Percentiles rank a stretch among this genome's conserved stretches.
Conservation (phyloP, 2,113 vertebrate genomes). For the Lepidothrix coronata region DNA sequence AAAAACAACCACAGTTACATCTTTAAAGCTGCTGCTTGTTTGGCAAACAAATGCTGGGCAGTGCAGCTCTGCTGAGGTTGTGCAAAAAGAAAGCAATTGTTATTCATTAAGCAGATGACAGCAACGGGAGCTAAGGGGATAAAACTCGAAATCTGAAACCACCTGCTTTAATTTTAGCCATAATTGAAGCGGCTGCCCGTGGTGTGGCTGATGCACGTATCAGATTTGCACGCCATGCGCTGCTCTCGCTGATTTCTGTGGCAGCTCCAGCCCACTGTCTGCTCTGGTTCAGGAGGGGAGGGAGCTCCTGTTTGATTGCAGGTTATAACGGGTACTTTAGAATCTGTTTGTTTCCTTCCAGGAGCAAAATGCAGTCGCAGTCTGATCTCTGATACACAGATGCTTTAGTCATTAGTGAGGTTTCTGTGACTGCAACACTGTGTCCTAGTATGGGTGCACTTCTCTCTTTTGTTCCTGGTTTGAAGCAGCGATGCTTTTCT, state of each 20-base stretch:
- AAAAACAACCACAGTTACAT: background rate
- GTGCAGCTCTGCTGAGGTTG: constrained; percentile 37
- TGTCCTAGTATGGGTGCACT: constrained; percentile 27
- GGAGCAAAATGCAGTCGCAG: background rate
- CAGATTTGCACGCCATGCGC: background rate
- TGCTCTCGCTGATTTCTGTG: background rate
- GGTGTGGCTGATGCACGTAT: constrained; percentile 16
- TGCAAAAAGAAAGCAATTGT: constrained; percentile 57
- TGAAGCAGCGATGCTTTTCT: constrained; percentile 13
- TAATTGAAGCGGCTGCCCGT: constrained; percentile 40
- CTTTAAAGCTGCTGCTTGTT: constrained; percentile 38
- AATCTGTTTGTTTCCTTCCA: constrained; percentile 40
- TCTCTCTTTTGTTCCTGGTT: constrained; percentile 65
- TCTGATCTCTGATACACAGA: background rate
- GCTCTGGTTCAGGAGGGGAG: background rate
- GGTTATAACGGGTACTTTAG: background rate
- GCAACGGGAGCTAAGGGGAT: constrained; percentile 49
- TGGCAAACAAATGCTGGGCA: constrained; percentile 45
- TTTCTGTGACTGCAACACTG: constrained; percentile 39
- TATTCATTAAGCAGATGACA: constrained; percentile 66
- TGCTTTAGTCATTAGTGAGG: constrained; percentile 44
- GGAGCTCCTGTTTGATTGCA: background rate
- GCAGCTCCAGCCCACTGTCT: background rate
- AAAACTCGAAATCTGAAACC: constrained; percentile 57
- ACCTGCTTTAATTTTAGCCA: constrained; percentile 63